phyloP scores from a whole-genome alignment of 2,888 invertebrate genomes.

The Coelogynopora nodosa region DNA sequence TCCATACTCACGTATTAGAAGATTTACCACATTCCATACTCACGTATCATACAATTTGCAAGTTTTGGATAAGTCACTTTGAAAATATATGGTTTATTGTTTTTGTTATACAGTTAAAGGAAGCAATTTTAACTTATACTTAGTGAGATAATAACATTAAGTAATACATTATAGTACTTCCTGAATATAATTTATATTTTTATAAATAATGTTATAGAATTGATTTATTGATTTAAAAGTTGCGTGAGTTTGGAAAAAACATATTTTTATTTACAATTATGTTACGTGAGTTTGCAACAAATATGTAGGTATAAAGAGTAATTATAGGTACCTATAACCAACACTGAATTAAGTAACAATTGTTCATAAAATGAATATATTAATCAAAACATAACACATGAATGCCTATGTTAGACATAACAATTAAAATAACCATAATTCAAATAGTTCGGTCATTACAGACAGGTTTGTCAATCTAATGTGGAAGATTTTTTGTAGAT shows the following conservation, averaged over 20 bases:
- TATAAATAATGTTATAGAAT: not conserved
- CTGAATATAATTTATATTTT: not conserved
- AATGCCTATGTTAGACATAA: not conserved
- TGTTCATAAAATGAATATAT: not conserved
- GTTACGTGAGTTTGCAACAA: too few species aligned
- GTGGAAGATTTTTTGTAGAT: not conserved
- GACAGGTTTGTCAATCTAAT: not conserved
- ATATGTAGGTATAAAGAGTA: not conserved
- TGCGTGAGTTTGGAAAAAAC: not conserved
- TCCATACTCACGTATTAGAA: too few species aligned
- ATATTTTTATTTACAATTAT: not conserved
- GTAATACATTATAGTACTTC: not conserved
- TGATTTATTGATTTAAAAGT: not conserved
- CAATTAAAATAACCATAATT: not conserved
- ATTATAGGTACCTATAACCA: not conserved
- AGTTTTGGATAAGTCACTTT: too few species aligned
- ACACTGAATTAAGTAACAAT: not conserved
- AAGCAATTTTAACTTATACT: too few species aligned
- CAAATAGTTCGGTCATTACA: not conserved
- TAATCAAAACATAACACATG: not conserved
- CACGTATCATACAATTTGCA: too few species aligned
- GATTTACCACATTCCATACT: too few species aligned
- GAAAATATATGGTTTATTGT: too few species aligned
- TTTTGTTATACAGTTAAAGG: too few species aligned
- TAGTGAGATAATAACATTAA: not conserved